Conservation (phyloP, 2,113 vertebrate species). For the Eidolon helvum region DNA sequence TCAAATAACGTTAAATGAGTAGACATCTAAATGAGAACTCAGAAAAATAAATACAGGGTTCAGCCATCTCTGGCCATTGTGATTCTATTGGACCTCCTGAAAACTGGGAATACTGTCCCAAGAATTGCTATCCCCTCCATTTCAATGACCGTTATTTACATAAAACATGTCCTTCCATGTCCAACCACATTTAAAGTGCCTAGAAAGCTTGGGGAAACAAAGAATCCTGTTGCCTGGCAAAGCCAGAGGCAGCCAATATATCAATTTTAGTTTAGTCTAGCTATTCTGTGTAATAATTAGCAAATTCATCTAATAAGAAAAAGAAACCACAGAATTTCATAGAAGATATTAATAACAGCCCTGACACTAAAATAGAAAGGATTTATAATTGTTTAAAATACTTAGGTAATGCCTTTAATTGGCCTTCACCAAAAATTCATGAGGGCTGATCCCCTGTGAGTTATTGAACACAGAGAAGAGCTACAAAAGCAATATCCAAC, state of each 20-base stretch:
- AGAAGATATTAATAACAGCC: constrained; percentile 22
- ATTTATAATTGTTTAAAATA: constrained; percentile 26
- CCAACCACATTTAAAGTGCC: background rate
- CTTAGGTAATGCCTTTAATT: background rate
- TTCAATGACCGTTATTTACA: background rate
- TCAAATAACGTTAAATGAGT: constrained; percentile 10
- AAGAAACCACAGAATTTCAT: background rate
- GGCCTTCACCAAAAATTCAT: constrained; percentile 2
- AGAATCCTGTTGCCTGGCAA: constrained; percentile 9
- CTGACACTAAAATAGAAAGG: constrained; percentile 28
- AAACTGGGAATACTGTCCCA: constrained; percentile 6
- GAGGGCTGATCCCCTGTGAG: background rate
- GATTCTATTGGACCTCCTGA: background rate
- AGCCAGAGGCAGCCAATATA: background rate
- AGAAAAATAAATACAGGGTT: constrained; percentile 25
- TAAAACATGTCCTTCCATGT: background rate
- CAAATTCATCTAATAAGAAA: constrained; percentile 41
- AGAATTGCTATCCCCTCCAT: background rate
- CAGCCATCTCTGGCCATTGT: background rate
- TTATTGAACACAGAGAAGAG: background rate
- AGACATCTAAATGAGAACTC: background rate
- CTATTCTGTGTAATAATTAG: constrained; percentile 29
- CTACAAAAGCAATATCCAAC: background rate
- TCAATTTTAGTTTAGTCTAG: background rate
- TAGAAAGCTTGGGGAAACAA: constrained; percentile 31